These are phyloP conservation scores for Cosmopolites sordidus DNA, from an alignment of 2,888 invertebrate genomes.

Conservation along the genomic window DNA sequence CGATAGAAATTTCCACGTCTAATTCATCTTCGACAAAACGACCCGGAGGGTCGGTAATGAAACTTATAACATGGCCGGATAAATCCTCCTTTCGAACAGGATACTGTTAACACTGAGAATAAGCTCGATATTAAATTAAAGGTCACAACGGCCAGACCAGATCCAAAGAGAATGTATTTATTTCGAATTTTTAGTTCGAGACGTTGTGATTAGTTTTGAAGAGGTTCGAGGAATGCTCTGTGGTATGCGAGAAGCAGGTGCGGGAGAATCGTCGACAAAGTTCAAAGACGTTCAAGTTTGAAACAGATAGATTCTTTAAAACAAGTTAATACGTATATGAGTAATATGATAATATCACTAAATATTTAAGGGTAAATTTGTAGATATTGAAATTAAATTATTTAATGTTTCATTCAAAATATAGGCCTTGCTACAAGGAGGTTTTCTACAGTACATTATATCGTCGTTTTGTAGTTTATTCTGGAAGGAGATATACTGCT, in stretches of 20 bases:
- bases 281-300: too few species aligned
- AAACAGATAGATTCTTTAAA: too few species aligned
- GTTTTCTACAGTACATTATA: too few species aligned
- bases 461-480: too few species aligned
- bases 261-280: too few species aligned
- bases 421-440: too few species aligned
- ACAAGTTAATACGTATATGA: too few species aligned
- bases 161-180: neutral
- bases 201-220: neutral
- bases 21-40: neutral
- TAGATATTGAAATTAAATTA: too few species aligned
- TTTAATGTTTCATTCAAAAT: too few species aligned
- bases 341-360: too few species aligned
- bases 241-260: neutral
- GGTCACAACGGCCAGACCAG: neutral
- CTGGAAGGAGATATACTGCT: too few species aligned
- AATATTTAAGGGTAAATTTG: too few species aligned
- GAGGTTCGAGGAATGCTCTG: neutral
- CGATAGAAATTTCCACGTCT: neutral
- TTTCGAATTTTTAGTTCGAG: neutral
- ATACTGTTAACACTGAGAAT: neutral
- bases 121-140: neutral
- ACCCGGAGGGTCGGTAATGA: neutral
- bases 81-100: neutral
- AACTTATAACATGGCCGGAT: neutral